Base-by-base conservation (phyloP, 1,140 invertebrate genomes). In the Drosophila sechellia region DNA sequence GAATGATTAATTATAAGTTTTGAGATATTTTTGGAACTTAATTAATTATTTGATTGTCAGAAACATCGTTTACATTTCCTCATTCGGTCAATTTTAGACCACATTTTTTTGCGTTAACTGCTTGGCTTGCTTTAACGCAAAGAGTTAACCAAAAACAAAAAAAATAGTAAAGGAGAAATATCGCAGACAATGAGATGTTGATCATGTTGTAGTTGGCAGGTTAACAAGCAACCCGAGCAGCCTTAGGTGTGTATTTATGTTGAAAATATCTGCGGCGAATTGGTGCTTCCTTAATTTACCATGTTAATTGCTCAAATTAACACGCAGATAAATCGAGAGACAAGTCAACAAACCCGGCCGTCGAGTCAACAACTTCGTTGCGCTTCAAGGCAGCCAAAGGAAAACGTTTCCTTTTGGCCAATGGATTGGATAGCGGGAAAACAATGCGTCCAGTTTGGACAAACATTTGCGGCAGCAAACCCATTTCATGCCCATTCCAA, bases 201-300 rank as follows among this genome's bases (percentile, higher is more conserved):
- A 72, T 72, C 69, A 74, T 72, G 66, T 72, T 72, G 69, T 72
- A 60, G 70, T 64, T 74, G 70, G 71, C 71, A 75, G 71, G 58
- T 74, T 49, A 75, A 72, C 69, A 72, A 72, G 68, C 68, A 77
- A 52, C 64, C 56, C 52, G 65, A 42, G 37, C 49, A 58, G 53
- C 72, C 63, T 76, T 59, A 49, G 64, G 64, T 71, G 64, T 56
- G 65, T 68, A 55, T 70, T 77, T 77, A 71, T 58, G 75, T 54
- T 77, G 54, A 50, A 70, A 77, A 60, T 71, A 78, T 65, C 65
- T 55, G 20, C 58, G 25, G 31, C 65, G 58, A 55, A 70, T 63
- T 65, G 78, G 45, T 75, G 83, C 70, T 85, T 87, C 81, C 81
- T 77, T 87, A 87, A 81, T 78, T 61, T 71, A 79, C 52, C 68